phyloP scores from a whole-genome alignment of 2,797 vertebrate genomes.

The Percopsis omiscomaycus region DNA sequence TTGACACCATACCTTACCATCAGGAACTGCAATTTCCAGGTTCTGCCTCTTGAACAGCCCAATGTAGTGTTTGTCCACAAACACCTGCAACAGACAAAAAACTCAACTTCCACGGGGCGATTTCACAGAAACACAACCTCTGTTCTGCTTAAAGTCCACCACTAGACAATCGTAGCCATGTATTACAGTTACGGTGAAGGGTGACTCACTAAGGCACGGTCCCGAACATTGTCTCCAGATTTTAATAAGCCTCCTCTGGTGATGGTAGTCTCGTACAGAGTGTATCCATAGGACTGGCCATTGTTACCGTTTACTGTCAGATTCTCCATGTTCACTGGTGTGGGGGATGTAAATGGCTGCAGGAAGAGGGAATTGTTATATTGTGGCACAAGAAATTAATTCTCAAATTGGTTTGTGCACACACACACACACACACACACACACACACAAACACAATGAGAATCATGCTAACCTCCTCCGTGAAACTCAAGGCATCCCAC shows the following conservation, averaged over 20 bases:
- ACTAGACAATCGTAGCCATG: too few species aligned
- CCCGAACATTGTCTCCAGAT: constrained; percentile 80
- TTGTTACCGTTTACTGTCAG: constrained; percentile 82
- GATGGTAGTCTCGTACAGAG: constrained; percentile 88
- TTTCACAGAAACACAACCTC: neutral
- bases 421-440: neutral
- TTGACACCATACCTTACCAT: constrained; percentile 81
- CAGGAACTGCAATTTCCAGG: constrained; percentile 80
- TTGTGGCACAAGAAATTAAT: neutral
- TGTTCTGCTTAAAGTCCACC: too few species aligned
- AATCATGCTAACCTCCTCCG: constrained; percentile 75
- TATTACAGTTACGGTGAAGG: too few species aligned
- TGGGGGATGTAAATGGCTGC: constrained; percentile 79
- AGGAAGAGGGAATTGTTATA: neutral
- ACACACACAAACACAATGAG: constrained; percentile 23
- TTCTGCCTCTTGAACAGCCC: constrained; percentile 85
- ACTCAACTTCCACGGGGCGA: constrained; percentile 1
- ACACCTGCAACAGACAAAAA: constrained; percentile 79
- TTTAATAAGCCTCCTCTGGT: constrained; percentile 80
- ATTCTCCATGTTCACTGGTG: constrained; percentile 91
- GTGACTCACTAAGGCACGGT: constrained; percentile 85
- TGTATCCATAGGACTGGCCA: constrained; percentile 90
- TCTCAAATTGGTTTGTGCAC: neutral
- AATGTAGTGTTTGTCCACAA: constrained; percentile 85
- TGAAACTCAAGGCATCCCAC: constrained; percentile 85